phyloP scores from a whole-genome alignment of 2,888 invertebrate genomes.

The Caenorhabditis sulstoni region DNA sequence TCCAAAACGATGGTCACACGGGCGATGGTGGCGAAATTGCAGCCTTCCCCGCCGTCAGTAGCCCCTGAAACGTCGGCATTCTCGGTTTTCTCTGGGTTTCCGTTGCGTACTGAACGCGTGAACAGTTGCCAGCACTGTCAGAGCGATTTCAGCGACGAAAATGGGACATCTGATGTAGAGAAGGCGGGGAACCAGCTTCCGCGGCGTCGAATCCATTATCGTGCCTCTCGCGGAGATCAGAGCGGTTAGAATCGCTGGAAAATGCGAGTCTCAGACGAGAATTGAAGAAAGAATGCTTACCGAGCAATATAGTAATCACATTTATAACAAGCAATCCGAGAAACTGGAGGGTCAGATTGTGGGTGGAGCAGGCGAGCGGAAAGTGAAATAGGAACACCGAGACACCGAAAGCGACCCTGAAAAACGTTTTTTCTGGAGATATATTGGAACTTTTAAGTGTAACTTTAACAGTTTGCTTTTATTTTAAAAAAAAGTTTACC shows the following conservation, averaged over 20 bases:
- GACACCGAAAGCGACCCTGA: conserved; percentile 60
- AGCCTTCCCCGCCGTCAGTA: conserved; percentile 37
- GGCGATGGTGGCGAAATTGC: conserved; percentile 63
- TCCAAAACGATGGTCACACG: conserved; percentile 75
- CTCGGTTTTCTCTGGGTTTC: background rate
- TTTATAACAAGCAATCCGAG: conserved; percentile 80
- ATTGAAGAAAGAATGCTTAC: conserved; percentile 24
- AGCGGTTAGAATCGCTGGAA: conserved; percentile 71
- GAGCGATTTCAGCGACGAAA: conserved; percentile 87
- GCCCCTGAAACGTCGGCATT: conserved; percentile 34
- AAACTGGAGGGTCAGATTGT: conserved; percentile 56
- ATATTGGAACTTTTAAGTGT: too few relatives aligned
- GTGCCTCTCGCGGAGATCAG: conserved; percentile 84
- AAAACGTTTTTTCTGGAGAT: background rate
- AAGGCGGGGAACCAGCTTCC: conserved; percentile 82
- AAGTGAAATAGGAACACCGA: conserved; percentile 73
- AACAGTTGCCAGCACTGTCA: conserved; percentile 89
- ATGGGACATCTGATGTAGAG: conserved; percentile 87
- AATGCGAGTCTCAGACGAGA: background rate
- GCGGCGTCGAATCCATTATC: conserved; percentile 87
- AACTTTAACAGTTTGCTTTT: background rate
- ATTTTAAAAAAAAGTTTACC: conserved; percentile 81
- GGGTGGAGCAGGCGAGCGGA: conserved; percentile 71
- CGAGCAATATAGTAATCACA: conserved; percentile 56
- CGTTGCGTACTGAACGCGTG: conserved; percentile 80